A percentile compares a stretch with the other conserved stretches of the same genome.
phyloP scores from a whole-genome alignment of 1,140 invertebrate genomes.

The Hirudo medicinalis region DNA sequence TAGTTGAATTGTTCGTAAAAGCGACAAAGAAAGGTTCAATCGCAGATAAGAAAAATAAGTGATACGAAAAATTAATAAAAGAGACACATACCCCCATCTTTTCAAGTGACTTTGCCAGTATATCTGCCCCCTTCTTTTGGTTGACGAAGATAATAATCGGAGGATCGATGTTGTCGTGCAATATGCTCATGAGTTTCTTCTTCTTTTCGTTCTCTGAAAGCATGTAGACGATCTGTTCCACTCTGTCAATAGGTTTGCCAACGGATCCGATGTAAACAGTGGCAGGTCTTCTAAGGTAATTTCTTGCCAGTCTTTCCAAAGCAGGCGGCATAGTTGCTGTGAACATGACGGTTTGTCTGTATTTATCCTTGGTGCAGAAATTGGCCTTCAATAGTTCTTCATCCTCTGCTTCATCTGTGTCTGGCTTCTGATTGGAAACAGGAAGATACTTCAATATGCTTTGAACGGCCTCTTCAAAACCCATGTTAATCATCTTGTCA shows the following conservation, averaged over 20 bases:
- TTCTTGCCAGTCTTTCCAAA: slow-evolving; percentile 85
- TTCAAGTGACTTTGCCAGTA: slow-evolving; percentile 87
- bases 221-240: slow-evolving; percentile 94
- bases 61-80: too few species aligned
- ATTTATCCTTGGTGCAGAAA: slow-evolving; percentile 84
- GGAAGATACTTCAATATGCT: slow-evolving; percentile 98
- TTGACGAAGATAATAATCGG: slow-evolving; percentile 99
- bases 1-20: slow-evolving; percentile 1
- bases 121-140: slow-evolving; percentile 98
- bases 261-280: slow-evolving; percentile 97
- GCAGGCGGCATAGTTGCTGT: slow-evolving; percentile 98
- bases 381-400: slow-evolving; percentile 77
- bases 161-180: slow-evolving; percentile 67
- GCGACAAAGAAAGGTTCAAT: background rate
- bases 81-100: slow-evolving; percentile 65
- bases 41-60: background rate
- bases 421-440: slow-evolving; percentile 94
- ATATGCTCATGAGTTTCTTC: slow-evolving; percentile 48
- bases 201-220: slow-evolving; percentile 82
- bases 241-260: slow-evolving; percentile 92
- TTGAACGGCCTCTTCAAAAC: slow-evolving; percentile 94
- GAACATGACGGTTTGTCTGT: slow-evolving; percentile 98
- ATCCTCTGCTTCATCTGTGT: slow-evolving; percentile 95
- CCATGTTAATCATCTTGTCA: slow-evolving; percentile 99
- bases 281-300: slow-evolving; percentile 84